These are phyloP conservation scores for Bolborhynchus lineola DNA, from an alignment of 2,113 vertebrate genomes.

Conservation along the genomic window DNA sequence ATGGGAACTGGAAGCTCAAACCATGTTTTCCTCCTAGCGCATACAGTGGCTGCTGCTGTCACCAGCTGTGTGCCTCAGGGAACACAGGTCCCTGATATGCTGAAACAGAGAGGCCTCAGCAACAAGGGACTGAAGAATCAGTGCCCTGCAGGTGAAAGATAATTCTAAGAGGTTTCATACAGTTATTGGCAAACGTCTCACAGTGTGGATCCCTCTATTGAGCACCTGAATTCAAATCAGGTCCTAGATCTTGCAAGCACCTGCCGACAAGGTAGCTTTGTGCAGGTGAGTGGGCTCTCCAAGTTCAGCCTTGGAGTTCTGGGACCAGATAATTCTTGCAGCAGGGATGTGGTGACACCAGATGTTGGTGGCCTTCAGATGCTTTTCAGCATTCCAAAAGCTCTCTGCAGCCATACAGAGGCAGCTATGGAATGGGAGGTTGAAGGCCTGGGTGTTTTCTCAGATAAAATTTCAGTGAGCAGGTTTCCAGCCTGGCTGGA, in stretches of 20 bases:
- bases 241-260: not conserved
- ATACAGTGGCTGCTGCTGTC: not conserved
- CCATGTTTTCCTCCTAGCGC: not conserved
- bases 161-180: not conserved
- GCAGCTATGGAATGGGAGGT: not conserved
- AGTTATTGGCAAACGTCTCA: not conserved
- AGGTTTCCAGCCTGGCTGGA: not conserved
- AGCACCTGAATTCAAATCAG: not conserved
- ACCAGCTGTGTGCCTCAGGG: not conserved
- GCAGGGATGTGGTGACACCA: not conserved
- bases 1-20: not conserved
- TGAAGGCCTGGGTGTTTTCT: not conserved
- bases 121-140: not conserved
- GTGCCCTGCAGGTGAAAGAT: not conserved
- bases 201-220: not conserved
- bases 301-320: not conserved
- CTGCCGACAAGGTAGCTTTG: not conserved
- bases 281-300: not conserved
- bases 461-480: not conserved
- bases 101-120: not conserved
- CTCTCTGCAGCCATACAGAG: fast-evolving
- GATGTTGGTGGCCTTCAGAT: not conserved
- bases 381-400: not conserved
- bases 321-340: not conserved
- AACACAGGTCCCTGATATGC: not conserved